Percentiles rank a stretch among this genome's conserved stretches.
These are phyloP conservation scores for Drepana falcataria DNA, from an alignment of 2,888 invertebrate genomes.

Conservation along the genomic window DNA sequence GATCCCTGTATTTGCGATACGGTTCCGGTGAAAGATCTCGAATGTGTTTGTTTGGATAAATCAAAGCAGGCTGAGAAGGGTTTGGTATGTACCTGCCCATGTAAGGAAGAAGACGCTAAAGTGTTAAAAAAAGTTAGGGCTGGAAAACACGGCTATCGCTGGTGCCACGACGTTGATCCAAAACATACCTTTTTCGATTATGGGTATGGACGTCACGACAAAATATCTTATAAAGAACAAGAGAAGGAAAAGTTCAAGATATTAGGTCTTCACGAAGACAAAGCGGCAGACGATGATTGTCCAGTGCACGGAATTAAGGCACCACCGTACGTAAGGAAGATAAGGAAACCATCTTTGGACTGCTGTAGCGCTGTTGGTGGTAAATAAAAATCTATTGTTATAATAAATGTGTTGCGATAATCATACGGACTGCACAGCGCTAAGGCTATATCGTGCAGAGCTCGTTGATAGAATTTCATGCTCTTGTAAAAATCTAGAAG, in stretches of 20 bases:
- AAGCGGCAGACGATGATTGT: slow-evolving; percentile 24
- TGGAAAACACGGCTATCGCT: slow-evolving; percentile 60
- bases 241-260: slow-evolving; percentile 46
- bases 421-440: too few relatives aligned
- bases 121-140: slow-evolving; percentile 52
- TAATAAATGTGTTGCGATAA: too few relatives aligned
- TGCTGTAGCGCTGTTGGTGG: slow-evolving; percentile 73
- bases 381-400: slow-evolving; percentile 17
- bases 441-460: too few relatives aligned
- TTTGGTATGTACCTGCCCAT: slow-evolving; percentile 39
- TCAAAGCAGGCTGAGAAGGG: slow-evolving; percentile 19
- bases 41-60: slow-evolving; percentile 48
- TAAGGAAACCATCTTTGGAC: slow-evolving; percentile 56
- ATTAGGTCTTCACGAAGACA: slow-evolving; percentile 42
- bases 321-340: slow-evolving; percentile 48
- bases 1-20: slow-evolving; percentile 56
- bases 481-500: too few relatives aligned
- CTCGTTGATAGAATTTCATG: too few relatives aligned
- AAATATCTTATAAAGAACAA: slow-evolving; percentile 38
- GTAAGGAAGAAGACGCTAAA: slow-evolving; percentile 25
- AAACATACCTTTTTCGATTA: slow-evolving; percentile 65
- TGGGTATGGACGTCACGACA: slow-evolving; percentile 54
- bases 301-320: slow-evolving; percentile 34
- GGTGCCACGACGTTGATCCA: slow-evolving; percentile 66
- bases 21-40: slow-evolving; percentile 18